Conservation (phyloP, 1,140 invertebrate species). For the Drosophila baimaii region DNA sequence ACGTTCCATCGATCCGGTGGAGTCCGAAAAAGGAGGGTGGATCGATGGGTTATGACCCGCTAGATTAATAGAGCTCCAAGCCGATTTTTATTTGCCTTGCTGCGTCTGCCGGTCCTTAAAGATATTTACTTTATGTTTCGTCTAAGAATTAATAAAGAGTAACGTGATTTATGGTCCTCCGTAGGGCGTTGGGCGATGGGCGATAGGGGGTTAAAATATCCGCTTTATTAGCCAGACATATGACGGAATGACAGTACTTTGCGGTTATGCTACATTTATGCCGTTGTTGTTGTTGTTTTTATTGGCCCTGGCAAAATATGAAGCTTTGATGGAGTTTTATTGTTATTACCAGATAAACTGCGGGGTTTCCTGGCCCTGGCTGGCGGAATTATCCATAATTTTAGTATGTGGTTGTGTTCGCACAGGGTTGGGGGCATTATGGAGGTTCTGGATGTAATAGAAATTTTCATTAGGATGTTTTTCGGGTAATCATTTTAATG, state of each 20-base stretch:
- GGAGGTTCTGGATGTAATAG: conserved; percentile 3
- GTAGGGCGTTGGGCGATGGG: background rate
- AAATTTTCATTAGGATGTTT: conserved; percentile 26
- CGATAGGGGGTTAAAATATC: conserved; percentile 12
- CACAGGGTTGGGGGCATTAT: background rate
- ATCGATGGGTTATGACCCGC: conserved; percentile 27
- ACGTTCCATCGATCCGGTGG: background rate
- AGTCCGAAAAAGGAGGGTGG: conserved; percentile 6
- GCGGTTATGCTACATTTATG: conserved; percentile 47
- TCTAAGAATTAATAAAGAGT: conserved; percentile 40
- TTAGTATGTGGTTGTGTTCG: conserved; percentile 10
- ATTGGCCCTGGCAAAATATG: conserved; percentile 23
- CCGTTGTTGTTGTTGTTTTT: conserved; percentile 22
- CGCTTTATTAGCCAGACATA: conserved; percentile 42
- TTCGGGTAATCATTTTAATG: conserved; percentile 2
- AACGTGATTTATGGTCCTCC: conserved; percentile 31
- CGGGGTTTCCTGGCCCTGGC: conserved; percentile 19
- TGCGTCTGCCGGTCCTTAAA: conserved; percentile 20
- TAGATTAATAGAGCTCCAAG: conserved; percentile 29
- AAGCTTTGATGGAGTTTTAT: conserved; percentile 43
- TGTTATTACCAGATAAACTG: conserved; percentile 39
- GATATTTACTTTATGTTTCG: conserved; percentile 28
- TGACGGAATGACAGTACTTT: conserved; percentile 43
- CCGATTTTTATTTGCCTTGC: conserved; percentile 26
- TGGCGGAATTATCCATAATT: conserved; percentile 25